Evolutionary conservation across 2,113 vertebrate genomes (phyloP), one percentile per base, ranked within the genome.

Genomic region (Zapornia atra): DNA sequence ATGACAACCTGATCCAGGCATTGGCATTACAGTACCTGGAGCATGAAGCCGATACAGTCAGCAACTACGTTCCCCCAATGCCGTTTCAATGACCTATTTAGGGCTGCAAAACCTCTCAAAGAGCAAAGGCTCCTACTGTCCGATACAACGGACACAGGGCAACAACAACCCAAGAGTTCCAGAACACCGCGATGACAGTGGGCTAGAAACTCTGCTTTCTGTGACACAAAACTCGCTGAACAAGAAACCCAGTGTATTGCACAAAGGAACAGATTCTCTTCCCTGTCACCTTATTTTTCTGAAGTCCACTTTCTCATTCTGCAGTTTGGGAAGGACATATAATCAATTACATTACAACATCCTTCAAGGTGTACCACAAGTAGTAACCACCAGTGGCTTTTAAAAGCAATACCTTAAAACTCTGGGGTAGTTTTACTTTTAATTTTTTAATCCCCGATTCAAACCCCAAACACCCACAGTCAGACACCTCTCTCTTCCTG

Each of bases 81-180:
- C n/a, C 46, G 6, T 15, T 16, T 2, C 2, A 21, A 18, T 2
- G 16, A 25, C 15, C 3, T 3, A 44, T 31, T 42, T 50, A 31
- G 26, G 63, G 75, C 1, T 44, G 46, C 25, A 44, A 29, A 61
- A 46, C 10, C n/a, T 33, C 61, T 33, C 56, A 31, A 38, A n/a
- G 44, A n/a, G 54, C 22, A 7, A 7, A 36, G 19, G 10, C 34
- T 77, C 40, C 54, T 44, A 2, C 54, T 13, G 10, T 5, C 48
- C 53, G 8, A 1, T 12, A 1, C 10, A 70, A 76, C 0, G 2
- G 34, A 54, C 33, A 3, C 2, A 48, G 59, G 38, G 31, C 51
- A 48, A 6, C 51, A 25, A 3, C 6, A 29, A 65, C 64, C 15
- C 38, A 17, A 7, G 0, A 20, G 61, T 8, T 10, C 42, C 38